Base-by-base conservation (phyloP, 2,113 vertebrate species). In the Vanacampus margaritifer region DNA sequence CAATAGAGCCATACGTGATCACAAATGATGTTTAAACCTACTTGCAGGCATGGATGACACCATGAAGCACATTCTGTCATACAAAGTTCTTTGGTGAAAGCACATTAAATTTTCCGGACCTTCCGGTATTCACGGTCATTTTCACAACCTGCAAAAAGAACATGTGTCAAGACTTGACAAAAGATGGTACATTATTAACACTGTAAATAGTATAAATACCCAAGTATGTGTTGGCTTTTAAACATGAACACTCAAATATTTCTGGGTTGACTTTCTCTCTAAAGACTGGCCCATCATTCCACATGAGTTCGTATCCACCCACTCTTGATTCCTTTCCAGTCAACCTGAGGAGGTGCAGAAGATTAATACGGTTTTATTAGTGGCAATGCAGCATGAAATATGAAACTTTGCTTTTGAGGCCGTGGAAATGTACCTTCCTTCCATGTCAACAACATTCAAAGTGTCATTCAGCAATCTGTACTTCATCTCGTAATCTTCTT, bases 271-370 rank as follows among this genome's bases (percentile, higher is more conserved):
- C 81, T 9, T 93, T 92, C 35, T 93, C 90, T 76, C 80, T 87
- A 73, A 89, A 92, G 70, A 94, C 92, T 0, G 92, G 92, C 13
- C 94, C 92, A 2, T 95, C 91, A 0, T 94, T 93, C 94, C 91
- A 90, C 88, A 93, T 93, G 26, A 94, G 93, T 82, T 94, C 94
- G 69, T 90, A 96, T 65, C 94, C 95, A 28, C 94, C 94, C 3
- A 93, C 87, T 13, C 84, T 76, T 82, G 94, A 94, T 77, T 95
- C 93, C 68, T 78, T 93, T 78, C 93, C 91, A 4, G 76, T 87
- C 70, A 98, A 88, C 78, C 94, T 94, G 43, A 72, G 53, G 54
- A 37, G 1, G 8, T 24, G 65, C 43, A 76, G 43, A 26, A 51
- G 19, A 37, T 16, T 14, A 28, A 56, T 19, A 50, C 5, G 16